These are phyloP conservation scores for Acronicta aceris DNA, from an alignment of 2,888 invertebrate genomes.

Conservation along the genomic window DNA sequence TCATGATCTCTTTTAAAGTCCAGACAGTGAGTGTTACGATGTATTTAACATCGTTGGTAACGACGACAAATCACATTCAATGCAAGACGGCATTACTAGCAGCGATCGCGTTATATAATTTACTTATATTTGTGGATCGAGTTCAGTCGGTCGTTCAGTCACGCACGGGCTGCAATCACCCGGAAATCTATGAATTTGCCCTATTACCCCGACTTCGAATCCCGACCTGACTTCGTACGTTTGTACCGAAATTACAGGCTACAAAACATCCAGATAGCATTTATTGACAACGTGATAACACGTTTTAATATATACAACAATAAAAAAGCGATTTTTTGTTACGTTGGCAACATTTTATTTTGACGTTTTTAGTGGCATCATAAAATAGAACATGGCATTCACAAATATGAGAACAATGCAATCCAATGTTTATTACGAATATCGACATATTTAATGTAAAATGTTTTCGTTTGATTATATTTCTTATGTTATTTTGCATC, in stretches of 20 bases:
- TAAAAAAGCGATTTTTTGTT: slow-evolving; percentile 9
- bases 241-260: slow-evolving; percentile 48
- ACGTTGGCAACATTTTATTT: slow-evolving; percentile 24
- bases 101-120: slow-evolving; percentile 43
- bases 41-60: background rate
- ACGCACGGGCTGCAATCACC: slow-evolving; percentile 69
- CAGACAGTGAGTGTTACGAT: too few species aligned
- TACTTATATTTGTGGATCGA: slow-evolving; percentile 49
- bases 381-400: slow-evolving; percentile 26
- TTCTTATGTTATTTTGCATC: background rate
- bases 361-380: slow-evolving; percentile 27
- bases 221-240: slow-evolving; percentile 37
- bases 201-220: slow-evolving; percentile 60
- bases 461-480: background rate
- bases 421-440: slow-evolving; percentile 19
- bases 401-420: slow-evolving; percentile 31
- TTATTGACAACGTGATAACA: slow-evolving; percentile 57
- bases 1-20: too few species aligned
- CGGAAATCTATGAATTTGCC: slow-evolving; percentile 74
- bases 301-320: slow-evolving; percentile 17
- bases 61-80: slow-evolving; percentile 20
- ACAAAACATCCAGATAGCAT: slow-evolving; percentile 52
- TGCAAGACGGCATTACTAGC: slow-evolving; percentile 23
- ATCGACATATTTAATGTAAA: background rate
- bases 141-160: slow-evolving; percentile 62